Conservation (phyloP, 2,888 invertebrate species). For the Disparrhopalites patrizii region DNA sequence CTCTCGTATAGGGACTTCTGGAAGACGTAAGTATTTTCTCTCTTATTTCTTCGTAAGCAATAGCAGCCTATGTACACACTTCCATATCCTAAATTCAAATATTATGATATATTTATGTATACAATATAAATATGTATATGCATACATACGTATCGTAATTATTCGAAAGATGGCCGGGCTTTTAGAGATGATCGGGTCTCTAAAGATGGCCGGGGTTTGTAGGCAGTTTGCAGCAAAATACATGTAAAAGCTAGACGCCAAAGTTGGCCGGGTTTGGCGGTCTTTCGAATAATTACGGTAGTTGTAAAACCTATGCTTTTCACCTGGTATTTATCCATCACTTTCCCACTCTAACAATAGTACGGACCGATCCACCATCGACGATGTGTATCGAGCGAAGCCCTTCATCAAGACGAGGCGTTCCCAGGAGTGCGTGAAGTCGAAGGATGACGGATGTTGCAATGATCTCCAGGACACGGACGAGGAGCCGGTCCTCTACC, state of each 20-base stretch:
- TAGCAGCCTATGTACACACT: not conserved
- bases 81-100: not conserved
- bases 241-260: too few relatives aligned
- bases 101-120: too few relatives aligned
- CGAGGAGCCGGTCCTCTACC: slow-evolving; percentile 4
- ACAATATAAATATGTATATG: too few relatives aligned
- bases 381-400: slow-evolving; percentile 41
- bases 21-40: slow-evolving; percentile 34
- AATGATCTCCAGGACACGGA: not conserved
- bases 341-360: too few relatives aligned
- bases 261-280: too few relatives aligned
- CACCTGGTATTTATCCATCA: not conserved
- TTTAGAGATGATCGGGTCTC: too few relatives aligned
- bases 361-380: slow-evolving; percentile 26
- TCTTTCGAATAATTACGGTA: too few relatives aligned
- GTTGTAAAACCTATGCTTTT: too few relatives aligned
- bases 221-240: too few relatives aligned
- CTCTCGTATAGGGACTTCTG: slow-evolving; percentile 37
- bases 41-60: not conserved
- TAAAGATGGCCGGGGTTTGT: too few relatives aligned
- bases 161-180: too few relatives aligned
- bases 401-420: slow-evolving; percentile 28
- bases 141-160: too few relatives aligned
- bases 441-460: slow-evolving; percentile 1
- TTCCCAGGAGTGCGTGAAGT: not conserved